phyloP scores from a whole-genome alignment of 2,797 vertebrate species.

The Limosa lapponica region DNA sequence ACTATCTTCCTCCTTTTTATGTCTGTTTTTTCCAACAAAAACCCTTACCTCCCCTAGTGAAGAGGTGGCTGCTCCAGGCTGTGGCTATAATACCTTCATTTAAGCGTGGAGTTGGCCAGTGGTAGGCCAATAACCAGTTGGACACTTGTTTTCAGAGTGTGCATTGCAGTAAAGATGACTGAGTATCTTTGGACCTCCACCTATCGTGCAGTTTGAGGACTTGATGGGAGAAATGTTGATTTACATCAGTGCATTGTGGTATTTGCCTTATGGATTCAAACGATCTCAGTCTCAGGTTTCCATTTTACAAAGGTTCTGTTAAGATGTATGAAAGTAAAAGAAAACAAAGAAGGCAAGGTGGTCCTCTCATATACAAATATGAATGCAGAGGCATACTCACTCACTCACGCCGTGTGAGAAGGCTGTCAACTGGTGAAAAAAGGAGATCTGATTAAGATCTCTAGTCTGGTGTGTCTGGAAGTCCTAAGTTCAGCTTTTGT shows the following conservation, averaged over 20 bases:
- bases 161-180: background rate
- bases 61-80: background rate
- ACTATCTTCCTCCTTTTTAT: background rate
- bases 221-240: background rate
- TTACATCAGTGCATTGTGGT: background rate
- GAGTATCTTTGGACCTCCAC: background rate
- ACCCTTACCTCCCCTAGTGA: background rate
- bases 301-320: background rate
- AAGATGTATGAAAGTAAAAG: background rate
- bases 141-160: background rate
- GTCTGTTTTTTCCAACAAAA: background rate
- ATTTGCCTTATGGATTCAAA: background rate
- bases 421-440: background rate
- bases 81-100: background rate
- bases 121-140: background rate
- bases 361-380: accelerated
- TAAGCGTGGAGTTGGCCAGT: background rate
- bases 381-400: background rate
- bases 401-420: background rate
- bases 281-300: background rate
- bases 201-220: accelerated
- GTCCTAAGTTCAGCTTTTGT: constrained; percentile 13
- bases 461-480: background rate
- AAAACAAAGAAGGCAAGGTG: background rate
- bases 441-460: background rate